These are phyloP conservation scores for Cephus sareptanus DNA, from an alignment of 2,888 invertebrate genomes.

Conservation along the genomic window DNA sequence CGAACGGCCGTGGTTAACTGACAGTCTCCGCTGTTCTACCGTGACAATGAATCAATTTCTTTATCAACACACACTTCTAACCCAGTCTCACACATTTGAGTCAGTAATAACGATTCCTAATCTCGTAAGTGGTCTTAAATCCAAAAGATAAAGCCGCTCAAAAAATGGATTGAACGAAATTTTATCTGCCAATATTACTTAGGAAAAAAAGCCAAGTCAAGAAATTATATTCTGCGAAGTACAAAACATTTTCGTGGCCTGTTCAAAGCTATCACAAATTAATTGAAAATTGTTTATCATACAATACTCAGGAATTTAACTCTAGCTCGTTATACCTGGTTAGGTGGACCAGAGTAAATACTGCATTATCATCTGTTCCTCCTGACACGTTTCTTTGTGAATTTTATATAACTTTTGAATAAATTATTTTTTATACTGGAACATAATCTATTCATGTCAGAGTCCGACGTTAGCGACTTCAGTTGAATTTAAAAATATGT, in stretches of 20 bases:
- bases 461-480: too few species aligned
- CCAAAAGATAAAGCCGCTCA: slow-evolving; percentile 23
- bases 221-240: background rate
- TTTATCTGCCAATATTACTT: background rate
- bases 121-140: slow-evolving; percentile 24
- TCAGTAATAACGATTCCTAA: slow-evolving; percentile 21
- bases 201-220: background rate
- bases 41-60: slow-evolving; percentile 9
- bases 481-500: too few species aligned
- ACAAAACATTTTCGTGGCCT: background rate
- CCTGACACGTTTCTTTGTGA: too few species aligned
- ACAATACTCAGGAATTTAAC: too few species aligned
- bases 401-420: too few species aligned
- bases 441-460: too few species aligned
- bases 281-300: background rate
- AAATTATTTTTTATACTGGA: too few species aligned
- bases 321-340: too few species aligned
- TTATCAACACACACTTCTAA: slow-evolving; percentile 8
- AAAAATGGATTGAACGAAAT: slow-evolving; percentile 17
- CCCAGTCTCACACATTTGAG: slow-evolving; percentile 11
- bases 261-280: background rate
- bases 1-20: slow-evolving; percentile 1
- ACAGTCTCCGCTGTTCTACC: slow-evolving; percentile 2
- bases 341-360: too few species aligned
- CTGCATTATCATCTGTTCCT: too few species aligned